These are phyloP conservation scores for Unio pictorum DNA, from an alignment of 2,888 invertebrate genomes.

Conservation along the genomic window DNA sequence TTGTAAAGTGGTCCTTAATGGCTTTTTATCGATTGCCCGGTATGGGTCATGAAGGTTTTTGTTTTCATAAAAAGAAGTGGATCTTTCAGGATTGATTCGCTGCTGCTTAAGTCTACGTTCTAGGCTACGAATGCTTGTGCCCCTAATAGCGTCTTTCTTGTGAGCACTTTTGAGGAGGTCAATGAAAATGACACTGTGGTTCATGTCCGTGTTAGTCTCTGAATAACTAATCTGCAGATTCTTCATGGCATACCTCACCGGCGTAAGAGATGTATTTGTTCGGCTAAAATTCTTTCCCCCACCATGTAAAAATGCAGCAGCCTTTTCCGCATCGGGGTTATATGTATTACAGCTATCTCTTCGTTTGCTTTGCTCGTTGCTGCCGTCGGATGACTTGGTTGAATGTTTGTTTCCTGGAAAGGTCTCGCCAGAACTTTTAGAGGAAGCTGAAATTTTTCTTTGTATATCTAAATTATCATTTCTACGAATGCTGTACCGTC, in stretches of 20 bases:
- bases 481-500: no score
- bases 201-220: conserved; percentile 50
- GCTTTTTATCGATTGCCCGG: conserved; percentile 22
- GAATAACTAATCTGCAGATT: conserved; percentile 53
- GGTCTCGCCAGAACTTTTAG: neutral
- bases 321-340: conserved; percentile 50
- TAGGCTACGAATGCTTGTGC: no score
- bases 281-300: conserved; percentile 44
- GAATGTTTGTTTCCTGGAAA: neutral
- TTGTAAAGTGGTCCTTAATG: conserved; percentile 43
- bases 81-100: conserved; percentile 37
- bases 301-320: conserved; percentile 42
- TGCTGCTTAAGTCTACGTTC: conserved; percentile 40
- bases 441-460: no score
- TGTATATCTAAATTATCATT: no score
- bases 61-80: conserved; percentile 44
- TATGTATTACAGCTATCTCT: conserved; percentile 28
- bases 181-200: conserved; percentile 50
- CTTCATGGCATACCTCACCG: conserved; percentile 39
- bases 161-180: conserved; percentile 50
- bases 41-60: conserved; percentile 37
- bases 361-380: conserved; percentile 2
- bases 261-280: conserved; percentile 40
- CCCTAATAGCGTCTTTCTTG: conserved; percentile 17
- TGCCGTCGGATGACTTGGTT: neutral